Percentiles rank a stretch among this genome's conserved stretches.
phyloP scores from a whole-genome alignment of 2,888 invertebrate genomes.

The Parnassius orleans region DNA sequence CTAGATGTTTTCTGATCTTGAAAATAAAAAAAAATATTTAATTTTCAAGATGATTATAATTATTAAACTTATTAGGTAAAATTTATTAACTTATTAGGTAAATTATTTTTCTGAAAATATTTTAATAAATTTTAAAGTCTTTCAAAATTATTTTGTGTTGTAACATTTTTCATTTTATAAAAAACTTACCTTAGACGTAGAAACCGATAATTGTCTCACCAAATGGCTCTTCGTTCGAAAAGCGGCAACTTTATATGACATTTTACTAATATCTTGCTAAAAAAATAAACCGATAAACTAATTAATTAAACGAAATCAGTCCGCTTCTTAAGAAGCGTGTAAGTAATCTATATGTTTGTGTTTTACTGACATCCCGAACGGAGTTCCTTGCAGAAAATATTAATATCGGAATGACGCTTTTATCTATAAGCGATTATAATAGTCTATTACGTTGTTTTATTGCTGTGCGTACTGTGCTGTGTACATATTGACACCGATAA shows the following conservation, averaged over 20 bases:
- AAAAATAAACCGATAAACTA: slow-evolving; percentile 42
- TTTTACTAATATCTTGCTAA: slow-evolving; percentile 39
- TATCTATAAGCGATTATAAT: slow-evolving; percentile 49
- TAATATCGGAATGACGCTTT: slow-evolving; percentile 50
- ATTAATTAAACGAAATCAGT: slow-evolving; percentile 38
- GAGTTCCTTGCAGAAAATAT: slow-evolving; percentile 52
- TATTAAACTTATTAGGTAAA: too few species aligned
- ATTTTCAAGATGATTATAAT: too few species aligned
- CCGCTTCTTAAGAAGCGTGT: slow-evolving; percentile 48
- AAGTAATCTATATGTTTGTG: slow-evolving; percentile 44
- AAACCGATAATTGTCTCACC: slow-evolving; percentile 53
- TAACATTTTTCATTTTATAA: neutral
- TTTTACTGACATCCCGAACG: slow-evolving; percentile 37
- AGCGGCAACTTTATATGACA: slow-evolving; percentile 62
- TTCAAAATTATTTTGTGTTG: neutral
- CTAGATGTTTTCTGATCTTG: too few species aligned
- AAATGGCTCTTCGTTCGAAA: slow-evolving; percentile 53
- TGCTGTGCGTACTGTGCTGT: slow-evolving; percentile 10
- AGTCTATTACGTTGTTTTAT: slow-evolving; percentile 33
- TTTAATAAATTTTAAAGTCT: too few species aligned
- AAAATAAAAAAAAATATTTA: too few species aligned
- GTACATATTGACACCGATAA: slow-evolving; percentile 4
- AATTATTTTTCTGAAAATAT: too few species aligned
- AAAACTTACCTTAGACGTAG: slow-evolving; percentile 53
- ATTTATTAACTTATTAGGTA: too few species aligned